Percentiles rank a stretch among this genome's conserved stretches.
Evolutionary conservation across 2,888 invertebrate genomes (phyloP).

Genomic region (Andrena praecox): DNA sequence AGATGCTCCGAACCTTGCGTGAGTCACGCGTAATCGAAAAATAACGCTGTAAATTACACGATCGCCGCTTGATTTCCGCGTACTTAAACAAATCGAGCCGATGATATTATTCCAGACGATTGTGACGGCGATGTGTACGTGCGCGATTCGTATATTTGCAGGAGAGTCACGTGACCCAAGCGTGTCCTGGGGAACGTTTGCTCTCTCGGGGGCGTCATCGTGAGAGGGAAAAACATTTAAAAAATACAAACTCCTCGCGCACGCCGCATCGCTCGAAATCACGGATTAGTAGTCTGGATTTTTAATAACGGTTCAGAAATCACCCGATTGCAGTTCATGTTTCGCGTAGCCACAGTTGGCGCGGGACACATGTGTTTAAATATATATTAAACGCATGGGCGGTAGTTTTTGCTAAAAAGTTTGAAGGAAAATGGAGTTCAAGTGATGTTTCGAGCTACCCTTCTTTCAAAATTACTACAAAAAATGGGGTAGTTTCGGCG

Average conservation of each 20-base stretch:
- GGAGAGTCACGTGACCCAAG: conserved; percentile 30
- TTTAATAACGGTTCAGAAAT: too few relatives aligned
- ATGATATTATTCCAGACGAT: conserved; percentile 45
- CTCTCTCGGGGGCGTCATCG: conserved; percentile 15
- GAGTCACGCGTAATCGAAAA: conserved; percentile 37
- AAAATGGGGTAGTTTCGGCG: too few relatives aligned
- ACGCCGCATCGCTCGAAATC: neutral
- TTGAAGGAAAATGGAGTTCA: too few relatives aligned
- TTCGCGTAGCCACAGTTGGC: too few relatives aligned
- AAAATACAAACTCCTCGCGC: conserved; percentile 1
- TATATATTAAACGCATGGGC: too few relatives aligned
- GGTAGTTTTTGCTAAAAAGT: too few relatives aligned
- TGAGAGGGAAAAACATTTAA: conserved; percentile 16
- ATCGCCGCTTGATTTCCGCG: conserved; percentile 30
- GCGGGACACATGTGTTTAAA: too few relatives aligned
- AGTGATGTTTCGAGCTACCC: too few relatives aligned
- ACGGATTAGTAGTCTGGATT: too few relatives aligned
- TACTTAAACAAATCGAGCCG: conserved; percentile 34
- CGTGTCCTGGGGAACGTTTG: conserved; percentile 8
- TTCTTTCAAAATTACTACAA: too few relatives aligned
- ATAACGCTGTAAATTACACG: conserved; percentile 37
- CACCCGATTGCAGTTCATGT: too few relatives aligned
- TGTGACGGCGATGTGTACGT: conserved; percentile 11
- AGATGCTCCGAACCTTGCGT: neutral
- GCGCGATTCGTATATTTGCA: conserved; percentile 40